Evolutionary conservation across 2,797 vertebrate species (phyloP), one percentile per base, ranked within the genome.

Genomic region (Margarornis squamiger): DNA sequence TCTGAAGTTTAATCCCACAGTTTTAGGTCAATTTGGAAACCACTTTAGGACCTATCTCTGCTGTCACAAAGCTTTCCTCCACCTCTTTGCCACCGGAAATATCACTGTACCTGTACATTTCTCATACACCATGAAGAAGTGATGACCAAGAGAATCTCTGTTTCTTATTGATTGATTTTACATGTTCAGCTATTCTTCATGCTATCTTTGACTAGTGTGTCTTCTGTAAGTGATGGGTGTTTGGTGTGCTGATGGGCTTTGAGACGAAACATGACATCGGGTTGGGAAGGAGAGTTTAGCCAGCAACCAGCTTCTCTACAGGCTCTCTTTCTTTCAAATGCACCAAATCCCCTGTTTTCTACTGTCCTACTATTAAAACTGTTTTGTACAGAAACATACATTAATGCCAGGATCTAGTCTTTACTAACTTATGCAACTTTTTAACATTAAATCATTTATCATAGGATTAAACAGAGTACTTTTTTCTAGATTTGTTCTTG

Each of bases 11-110:
- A 87, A 92, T 97, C 84, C 86, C 58, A 6, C 65, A 71, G 86
- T 80, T 97, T 93, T 92, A 91, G 90, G 88, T 92, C 46, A 95
- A 91, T 92, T 95, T 96, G 75, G 82, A 97, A 97, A 87, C 66
- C 27, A 73, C 65, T 96, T 97, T 77, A 95, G 86, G 77, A 89
- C 55, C 76, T 70, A 32, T 85, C 39, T 72, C 74, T 92, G n/a
- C 41, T 90, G 97, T 85, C 85, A 74, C 86, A 91, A 90, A 95
- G 80, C 82, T 94, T 88, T 91, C 46, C 86, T 90, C 93, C 34
- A 95, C 24, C 58, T 94, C 85, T 95, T 94, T 72, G 59, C 79
- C 81, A 49, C 57, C 91, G 90, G 63, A 91, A 93, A 81, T 92
- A 84, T 80, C 86, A 46, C 73, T 89, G 62, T 88, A 58, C 48